phyloP scores from a whole-genome alignment of 2,888 invertebrate species.

The Habroteleia sp. region DNA sequence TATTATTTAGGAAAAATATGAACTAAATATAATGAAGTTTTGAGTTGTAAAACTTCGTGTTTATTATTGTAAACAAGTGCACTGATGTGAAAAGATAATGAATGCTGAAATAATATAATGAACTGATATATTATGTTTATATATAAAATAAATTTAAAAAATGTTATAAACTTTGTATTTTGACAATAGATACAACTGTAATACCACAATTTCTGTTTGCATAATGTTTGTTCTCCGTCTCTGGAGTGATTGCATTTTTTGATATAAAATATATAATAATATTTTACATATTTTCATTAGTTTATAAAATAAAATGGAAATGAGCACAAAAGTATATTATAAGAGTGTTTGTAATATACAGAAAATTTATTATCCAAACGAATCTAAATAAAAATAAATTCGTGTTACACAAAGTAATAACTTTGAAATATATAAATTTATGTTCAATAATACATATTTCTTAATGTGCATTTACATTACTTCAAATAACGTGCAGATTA shows the following conservation, averaged over 20 bases:
- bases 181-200: too few species aligned
- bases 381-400: constrained; percentile 3
- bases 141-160: constrained; percentile 7
- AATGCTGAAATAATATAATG: constrained; percentile 12
- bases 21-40: neutral
- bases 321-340: constrained; percentile 16
- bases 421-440: too few species aligned
- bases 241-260: constrained; percentile 29
- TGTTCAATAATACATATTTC: too few species aligned
- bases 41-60: constrained; percentile 17
- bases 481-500: too few species aligned
- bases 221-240: neutral
- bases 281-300: constrained; percentile 28
- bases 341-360: constrained; percentile 8
- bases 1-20: constrained; percentile 1
- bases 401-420: too few species aligned
- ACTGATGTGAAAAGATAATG: constrained; percentile 6
- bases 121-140: too few species aligned
- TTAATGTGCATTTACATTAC: too few species aligned
- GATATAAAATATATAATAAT: constrained; percentile 15
- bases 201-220: constrained; percentile 2
- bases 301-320: constrained; percentile 20
- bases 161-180: neutral
- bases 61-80: constrained; percentile 31
- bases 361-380: constrained; percentile 7